A percentile compares a stretch with the other conserved stretches of the same genome.
These are phyloP conservation scores for Cheilosia pagana DNA, from an alignment of 2,888 invertebrate genomes.

Conservation along the genomic window DNA sequence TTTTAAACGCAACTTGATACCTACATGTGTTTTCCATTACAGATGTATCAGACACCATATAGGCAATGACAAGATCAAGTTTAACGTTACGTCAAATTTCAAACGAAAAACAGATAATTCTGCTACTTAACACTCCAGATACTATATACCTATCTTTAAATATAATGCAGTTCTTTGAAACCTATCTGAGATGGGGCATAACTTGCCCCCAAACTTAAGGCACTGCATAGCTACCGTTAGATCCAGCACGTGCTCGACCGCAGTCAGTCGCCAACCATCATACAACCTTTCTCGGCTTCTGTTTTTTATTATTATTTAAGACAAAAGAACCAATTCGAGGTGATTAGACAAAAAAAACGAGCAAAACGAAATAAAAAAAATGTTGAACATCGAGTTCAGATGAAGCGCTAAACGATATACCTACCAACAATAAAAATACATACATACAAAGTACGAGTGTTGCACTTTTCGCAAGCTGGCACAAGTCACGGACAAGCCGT, in stretches of 20 bases:
- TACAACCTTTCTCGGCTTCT: slow-evolving; percentile 37
- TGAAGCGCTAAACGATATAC: slow-evolving; percentile 68
- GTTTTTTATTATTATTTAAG: slow-evolving; percentile 13
- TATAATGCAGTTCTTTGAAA: background rate
- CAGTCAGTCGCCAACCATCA: slow-evolving; percentile 1
- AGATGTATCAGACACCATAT: too few relatives aligned
- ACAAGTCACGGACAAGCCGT: slow-evolving; percentile 82
- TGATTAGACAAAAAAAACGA: slow-evolving; percentile 57
- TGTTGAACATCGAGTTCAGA: slow-evolving; percentile 63
- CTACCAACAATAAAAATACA: slow-evolving; percentile 54
- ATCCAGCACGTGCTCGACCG: slow-evolving; percentile 54
- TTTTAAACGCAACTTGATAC: too few relatives aligned
- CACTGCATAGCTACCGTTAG: slow-evolving; percentile 3
- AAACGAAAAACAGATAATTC: too few relatives aligned
- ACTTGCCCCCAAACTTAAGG: background rate
- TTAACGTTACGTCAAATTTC: too few relatives aligned
- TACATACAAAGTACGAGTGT: slow-evolving; percentile 40
- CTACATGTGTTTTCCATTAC: too few relatives aligned
- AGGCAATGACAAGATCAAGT: too few relatives aligned
- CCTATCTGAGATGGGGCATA: too few relatives aligned
- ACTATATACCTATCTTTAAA: too few relatives aligned
- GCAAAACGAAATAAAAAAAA: slow-evolving; percentile 20
- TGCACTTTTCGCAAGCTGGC: slow-evolving; percentile 80
- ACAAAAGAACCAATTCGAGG: slow-evolving; percentile 72
- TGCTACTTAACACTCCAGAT: too few relatives aligned